phyloP scores from a whole-genome alignment of 2,888 invertebrate genomes.

The Oscheius sp. region DNA sequence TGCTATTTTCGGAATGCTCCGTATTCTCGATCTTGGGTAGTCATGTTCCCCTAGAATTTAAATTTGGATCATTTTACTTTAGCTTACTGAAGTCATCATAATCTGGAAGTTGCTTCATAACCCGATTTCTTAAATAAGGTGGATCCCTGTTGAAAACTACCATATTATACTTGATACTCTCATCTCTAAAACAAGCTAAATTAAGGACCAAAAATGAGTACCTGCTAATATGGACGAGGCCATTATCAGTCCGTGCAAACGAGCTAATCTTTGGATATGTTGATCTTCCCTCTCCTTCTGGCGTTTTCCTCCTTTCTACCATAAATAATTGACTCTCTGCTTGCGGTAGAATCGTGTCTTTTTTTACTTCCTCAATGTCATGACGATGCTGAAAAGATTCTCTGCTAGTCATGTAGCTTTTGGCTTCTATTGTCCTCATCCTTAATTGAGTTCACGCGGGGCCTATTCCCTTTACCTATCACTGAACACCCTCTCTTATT shows the following conservation, averaged over 20 bases:
- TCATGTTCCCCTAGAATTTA: conserved; percentile 14
- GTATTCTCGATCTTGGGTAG: conserved; percentile 6
- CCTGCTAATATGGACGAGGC: conserved; percentile 32
- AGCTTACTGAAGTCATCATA: conserved; percentile 8
- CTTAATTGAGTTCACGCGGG: conserved; percentile 28
- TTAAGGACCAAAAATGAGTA: neutral
- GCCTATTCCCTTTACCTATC: conserved; percentile 21
- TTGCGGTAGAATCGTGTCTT: neutral
- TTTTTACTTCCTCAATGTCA: conserved; percentile 4
- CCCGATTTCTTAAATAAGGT: neutral
- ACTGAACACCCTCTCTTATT: conserved; percentile 11
- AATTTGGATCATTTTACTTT: neutral
- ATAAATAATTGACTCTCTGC: conserved; percentile 21
- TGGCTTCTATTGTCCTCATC: conserved; percentile 9
- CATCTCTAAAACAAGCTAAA: conserved; percentile 4
- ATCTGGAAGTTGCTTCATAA: conserved; percentile 24
- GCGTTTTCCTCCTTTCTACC: neutral
- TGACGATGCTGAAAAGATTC: conserved; percentile 32
- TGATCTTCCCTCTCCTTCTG: neutral
- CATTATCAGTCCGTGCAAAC: conserved; percentile 11
- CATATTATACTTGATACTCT: neutral
- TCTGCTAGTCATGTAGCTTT: neutral
- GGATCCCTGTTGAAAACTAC: conserved; percentile 26
- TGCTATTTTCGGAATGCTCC: conserved; percentile 3
- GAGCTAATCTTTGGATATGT: conserved; percentile 1